Percentiles rank a stretch among this genome's conserved stretches.
These are phyloP conservation scores for Agrochola litura DNA, from an alignment of 2,888 invertebrate species.

Conservation along the genomic window DNA sequence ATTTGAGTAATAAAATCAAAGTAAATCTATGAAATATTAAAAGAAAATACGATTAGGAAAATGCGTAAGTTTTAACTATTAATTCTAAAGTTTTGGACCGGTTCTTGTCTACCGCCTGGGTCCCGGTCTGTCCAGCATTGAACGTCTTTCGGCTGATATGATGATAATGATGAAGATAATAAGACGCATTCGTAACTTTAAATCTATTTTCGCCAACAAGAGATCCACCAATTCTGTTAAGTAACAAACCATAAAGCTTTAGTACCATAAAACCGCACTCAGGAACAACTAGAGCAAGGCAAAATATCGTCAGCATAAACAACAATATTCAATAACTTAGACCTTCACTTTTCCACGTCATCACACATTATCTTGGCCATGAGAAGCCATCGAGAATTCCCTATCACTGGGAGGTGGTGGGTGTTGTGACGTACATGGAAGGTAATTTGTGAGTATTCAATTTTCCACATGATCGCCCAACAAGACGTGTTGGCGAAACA, in stretches of 20 bases:
- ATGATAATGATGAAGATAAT: neutral
- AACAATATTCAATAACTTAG: constrained; percentile 18
- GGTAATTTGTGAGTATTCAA: constrained; percentile 53
- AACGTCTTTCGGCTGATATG: neutral
- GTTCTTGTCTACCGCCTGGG: no score
- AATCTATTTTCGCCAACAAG: constrained; percentile 5
- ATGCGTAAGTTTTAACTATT: no score
- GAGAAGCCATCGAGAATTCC: constrained; percentile 44
- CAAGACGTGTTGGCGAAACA: constrained; percentile 54
- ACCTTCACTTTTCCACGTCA: constrained; percentile 42
- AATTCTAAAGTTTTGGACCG: neutral
- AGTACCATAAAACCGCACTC: constrained; percentile 20
- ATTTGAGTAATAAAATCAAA: neutral
- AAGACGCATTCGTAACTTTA: neutral
- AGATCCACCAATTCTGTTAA: neutral
- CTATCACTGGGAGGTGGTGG: constrained; percentile 45
- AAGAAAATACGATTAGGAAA: no score
- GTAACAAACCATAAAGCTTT: constrained; percentile 3
- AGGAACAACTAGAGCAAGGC: constrained; percentile 14
- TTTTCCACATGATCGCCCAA: constrained; percentile 64
- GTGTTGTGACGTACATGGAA: constrained; percentile 61
- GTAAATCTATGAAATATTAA: neutral
- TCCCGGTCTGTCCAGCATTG: neutral
- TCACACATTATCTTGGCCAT: constrained; percentile 42
- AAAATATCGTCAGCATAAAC: constrained; percentile 34